phyloP scores from a whole-genome alignment of 1,140 invertebrate species.

The Drosophila subpulchrella region DNA sequence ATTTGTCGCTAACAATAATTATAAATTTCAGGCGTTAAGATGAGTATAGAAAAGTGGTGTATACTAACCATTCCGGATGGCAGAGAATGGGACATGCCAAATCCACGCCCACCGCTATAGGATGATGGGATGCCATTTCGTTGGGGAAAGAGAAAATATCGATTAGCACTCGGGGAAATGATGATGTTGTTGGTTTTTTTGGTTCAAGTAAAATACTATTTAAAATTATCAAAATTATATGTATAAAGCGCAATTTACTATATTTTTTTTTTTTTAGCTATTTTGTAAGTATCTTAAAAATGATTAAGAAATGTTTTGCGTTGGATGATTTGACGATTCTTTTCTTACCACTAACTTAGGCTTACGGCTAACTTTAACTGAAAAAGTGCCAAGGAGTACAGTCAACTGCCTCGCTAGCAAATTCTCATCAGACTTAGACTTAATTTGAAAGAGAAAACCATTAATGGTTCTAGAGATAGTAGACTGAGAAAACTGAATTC shows the following conservation, averaged over 20 bases:
- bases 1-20: constrained; percentile 58
- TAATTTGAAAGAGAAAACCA: constrained; percentile 4
- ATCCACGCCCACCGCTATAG: constrained; percentile 82
- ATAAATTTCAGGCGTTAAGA: constrained; percentile 35
- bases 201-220: constrained; percentile 7
- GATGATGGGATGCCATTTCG: constrained; percentile 18
- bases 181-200: constrained; percentile 33
- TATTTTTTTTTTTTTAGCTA: constrained; percentile 21
- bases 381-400: constrained; percentile 9
- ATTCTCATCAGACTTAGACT: not conserved
- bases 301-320: constrained; percentile 41
- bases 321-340: constrained; percentile 32
- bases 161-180: constrained; percentile 58
- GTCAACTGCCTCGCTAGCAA: not conserved
- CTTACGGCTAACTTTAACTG: constrained; percentile 27
- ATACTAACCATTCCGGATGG: constrained; percentile 84
- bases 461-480: not conserved
- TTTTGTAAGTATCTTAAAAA: constrained; percentile 41
- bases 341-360: constrained; percentile 27
- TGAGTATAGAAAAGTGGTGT: constrained; percentile 10
- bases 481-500: not conserved
- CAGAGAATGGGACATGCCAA: constrained; percentile 84
- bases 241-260: constrained; percentile 69
- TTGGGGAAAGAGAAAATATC: constrained; percentile 36
- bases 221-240: constrained; percentile 49